These are phyloP conservation scores for Gymnoscelis rufifasciata DNA, from an alignment of 2,888 invertebrate genomes.

Conservation along the genomic window DNA sequence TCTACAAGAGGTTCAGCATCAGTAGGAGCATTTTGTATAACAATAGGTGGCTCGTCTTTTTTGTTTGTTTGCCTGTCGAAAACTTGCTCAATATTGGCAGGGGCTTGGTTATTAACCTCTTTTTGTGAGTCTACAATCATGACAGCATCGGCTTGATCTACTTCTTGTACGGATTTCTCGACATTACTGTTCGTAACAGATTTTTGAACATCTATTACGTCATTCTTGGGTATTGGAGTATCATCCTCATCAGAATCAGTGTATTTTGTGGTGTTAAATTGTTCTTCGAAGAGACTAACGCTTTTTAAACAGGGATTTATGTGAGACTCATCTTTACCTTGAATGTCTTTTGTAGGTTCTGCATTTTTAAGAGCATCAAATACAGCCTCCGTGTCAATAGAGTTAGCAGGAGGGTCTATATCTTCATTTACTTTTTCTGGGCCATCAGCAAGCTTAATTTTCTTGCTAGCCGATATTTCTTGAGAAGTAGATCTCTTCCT, in stretches of 20 bases:
- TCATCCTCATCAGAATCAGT: slow-evolving; percentile 44
- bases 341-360: not conserved
- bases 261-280: slow-evolving; percentile 44
- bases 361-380: slow-evolving; percentile 11
- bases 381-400: slow-evolving; percentile 20
- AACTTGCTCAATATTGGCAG: too few species aligned
- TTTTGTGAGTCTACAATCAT: too few species aligned
- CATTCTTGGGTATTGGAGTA: slow-evolving; percentile 13
- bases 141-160: too few species aligned
- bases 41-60: too few species aligned
- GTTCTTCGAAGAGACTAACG: slow-evolving; percentile 56
- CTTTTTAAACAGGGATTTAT: slow-evolving; percentile 58
- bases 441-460: slow-evolving; percentile 14
- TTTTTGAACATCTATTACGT: slow-evolving; percentile 10
- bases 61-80: too few species aligned
- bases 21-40: too few species aligned
- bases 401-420: slow-evolving; percentile 16
- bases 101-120: too few species aligned
- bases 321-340: not conserved
- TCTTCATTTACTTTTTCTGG: slow-evolving; percentile 17
- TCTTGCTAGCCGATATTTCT: slow-evolving; percentile 14
- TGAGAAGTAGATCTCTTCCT: slow-evolving; percentile 21
- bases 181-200: not conserved
- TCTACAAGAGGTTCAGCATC: too few species aligned
- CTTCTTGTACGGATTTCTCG: too few species aligned